Conservation (phyloP, 2,797 vertebrate species). For the Babyrousa celebensis region DNA sequence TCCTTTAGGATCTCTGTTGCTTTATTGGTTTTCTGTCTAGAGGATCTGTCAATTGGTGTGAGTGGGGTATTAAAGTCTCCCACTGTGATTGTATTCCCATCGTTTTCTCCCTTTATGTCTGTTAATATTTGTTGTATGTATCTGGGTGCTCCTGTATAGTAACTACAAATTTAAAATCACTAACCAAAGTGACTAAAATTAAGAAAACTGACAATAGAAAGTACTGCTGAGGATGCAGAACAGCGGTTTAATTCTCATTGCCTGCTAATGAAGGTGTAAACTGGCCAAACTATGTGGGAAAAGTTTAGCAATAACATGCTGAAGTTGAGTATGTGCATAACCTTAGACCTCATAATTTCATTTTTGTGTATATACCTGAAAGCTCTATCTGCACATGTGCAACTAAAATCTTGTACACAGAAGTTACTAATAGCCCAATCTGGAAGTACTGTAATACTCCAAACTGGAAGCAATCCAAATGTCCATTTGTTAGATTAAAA, state of each 20-base stretch:
- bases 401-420: not conserved
- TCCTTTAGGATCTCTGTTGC: no score
- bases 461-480: not conserved
- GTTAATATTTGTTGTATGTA: no score
- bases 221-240: not conserved
- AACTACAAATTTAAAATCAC: not conserved
- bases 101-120: no score
- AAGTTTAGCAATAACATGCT: not conserved
- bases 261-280: not conserved
- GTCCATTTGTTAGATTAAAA: not conserved
- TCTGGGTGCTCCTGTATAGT: no score
- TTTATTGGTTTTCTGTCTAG: no score
- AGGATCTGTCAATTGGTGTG: no score
- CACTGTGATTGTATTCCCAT: no score
- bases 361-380: not conserved
- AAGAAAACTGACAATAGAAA: not conserved
- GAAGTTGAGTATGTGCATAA: not conserved
- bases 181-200: not conserved
- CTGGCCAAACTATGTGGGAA: not conserved
- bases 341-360: not conserved
- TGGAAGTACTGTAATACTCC: not conserved
- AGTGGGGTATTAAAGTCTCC: no score
- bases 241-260: not conserved
- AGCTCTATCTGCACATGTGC: not conserved
- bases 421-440: not conserved